Evolutionary conservation across 2,888 invertebrate genomes (phyloP).

Genomic region (Oithona nana): DNA sequence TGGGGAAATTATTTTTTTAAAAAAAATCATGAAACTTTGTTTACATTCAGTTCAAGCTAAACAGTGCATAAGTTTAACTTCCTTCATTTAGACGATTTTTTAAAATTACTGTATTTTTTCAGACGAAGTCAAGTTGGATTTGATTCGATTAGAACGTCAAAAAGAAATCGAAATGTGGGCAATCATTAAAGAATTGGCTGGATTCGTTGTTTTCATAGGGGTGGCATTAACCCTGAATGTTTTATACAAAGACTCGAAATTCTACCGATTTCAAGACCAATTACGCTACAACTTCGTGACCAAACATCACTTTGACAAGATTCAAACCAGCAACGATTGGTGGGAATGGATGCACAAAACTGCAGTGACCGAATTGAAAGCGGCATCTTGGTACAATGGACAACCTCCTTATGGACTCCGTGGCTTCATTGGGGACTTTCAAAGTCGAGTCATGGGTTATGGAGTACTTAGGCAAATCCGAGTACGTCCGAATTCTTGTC

Average conservation of each 20-base stretch:
- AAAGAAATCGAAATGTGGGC: conserved; percentile 31
- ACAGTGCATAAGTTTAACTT: not conserved
- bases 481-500: conserved; percentile 19
- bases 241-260: conserved; percentile 26
- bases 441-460: conserved; percentile 33
- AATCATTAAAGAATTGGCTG: conserved; percentile 29
- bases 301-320: conserved; percentile 21
- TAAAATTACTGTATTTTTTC: too few species aligned
- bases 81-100: not conserved
- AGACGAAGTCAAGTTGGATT: conserved; percentile 15
- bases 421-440: conserved; percentile 33
- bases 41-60: too few species aligned
- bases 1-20: too few species aligned
- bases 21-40: too few species aligned
- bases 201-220: conserved; percentile 31
- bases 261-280: not conserved
- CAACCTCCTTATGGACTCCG: conserved; percentile 29
- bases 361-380: conserved; percentile 28
- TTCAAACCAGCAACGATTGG: conserved; percentile 26
- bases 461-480: conserved; percentile 33
- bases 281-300: not conserved
- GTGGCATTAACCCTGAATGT: conserved; percentile 31
- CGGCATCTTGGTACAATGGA: conserved; percentile 31
- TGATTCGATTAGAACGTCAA: conserved; percentile 24
- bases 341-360: conserved; percentile 29